phyloP scores from a whole-genome alignment of 2,797 vertebrate genomes.

The Neosilurus mollespiculum region DNA sequence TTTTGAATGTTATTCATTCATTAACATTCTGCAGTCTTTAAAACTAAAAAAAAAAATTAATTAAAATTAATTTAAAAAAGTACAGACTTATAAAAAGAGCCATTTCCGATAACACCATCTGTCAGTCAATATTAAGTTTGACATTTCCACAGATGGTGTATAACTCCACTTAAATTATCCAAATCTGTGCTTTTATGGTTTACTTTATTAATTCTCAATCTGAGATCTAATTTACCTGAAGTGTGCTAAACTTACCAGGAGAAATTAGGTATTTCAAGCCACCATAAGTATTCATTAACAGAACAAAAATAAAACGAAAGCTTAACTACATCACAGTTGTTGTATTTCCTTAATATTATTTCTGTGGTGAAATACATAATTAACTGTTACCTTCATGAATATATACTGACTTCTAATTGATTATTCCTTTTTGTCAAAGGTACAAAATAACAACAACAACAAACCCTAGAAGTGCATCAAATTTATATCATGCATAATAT shows the following conservation, averaged over 20 bases:
- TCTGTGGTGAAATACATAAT: not conserved
- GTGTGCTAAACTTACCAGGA: not conserved
- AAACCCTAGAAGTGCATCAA: not conserved
- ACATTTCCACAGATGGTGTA: conserved; percentile 55
- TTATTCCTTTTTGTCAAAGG: not conserved
- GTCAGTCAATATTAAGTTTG: conserved; percentile 40
- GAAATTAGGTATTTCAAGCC: conserved; percentile 9
- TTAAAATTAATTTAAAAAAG: not conserved
- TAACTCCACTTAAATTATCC: conserved; percentile 25
- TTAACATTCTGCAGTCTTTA: not conserved
- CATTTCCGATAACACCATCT: conserved; percentile 43
- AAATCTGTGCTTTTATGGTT: conserved; percentile 33
- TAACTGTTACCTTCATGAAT: not conserved
- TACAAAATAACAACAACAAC: not conserved
- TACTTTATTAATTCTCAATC: conserved; percentile 45
- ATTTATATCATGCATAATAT: not conserved
- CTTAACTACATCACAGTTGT: not conserved
- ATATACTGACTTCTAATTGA: not conserved
- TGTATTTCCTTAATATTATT: conserved; percentile 4
- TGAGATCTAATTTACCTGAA: not conserved
- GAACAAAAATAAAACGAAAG: not conserved
- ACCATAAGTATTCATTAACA: not conserved
- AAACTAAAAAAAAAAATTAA: not conserved
- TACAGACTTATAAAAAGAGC: conserved; percentile 10
- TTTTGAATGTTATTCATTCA: not conserved